Evolutionary conservation across 1,140 invertebrate genomes (phyloP), one percentile per base, ranked within the genome.

Genomic region (Harpegnathos saltator): DNA sequence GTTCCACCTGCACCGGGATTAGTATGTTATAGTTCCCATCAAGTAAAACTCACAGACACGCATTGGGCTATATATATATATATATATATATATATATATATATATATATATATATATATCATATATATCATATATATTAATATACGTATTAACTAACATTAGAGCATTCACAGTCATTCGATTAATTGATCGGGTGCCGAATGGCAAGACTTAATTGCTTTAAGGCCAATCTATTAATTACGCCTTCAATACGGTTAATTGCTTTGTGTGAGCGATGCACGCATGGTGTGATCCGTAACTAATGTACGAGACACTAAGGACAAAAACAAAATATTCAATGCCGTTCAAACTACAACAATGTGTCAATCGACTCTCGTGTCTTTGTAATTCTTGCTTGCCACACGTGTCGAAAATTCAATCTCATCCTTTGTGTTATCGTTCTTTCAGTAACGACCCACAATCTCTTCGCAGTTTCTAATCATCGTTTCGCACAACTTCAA

Each of bases 1-100:
- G 89, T 93, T 92, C 91, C 93, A 94, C 93, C 93, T 94, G 92
- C 91, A 93, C 92, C 93, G 88, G 90, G 88, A 94, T 94, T 94
- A 94, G 93, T 94, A 91, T 91, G 91, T 94, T 94, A 94, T 62
- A 91, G 69, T 91, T 88, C 86, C 88, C 91, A 89, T 91, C 85
- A 81, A 90, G 1, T 83, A 74, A 85, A 83, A 84, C 68, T 69
- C 59, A 84, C 44, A 48, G 33, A 72, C 58, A 82, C 44, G 66
- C 62, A 61, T 24, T 74, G 52, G 59, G n/a, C 26, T 62, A 29
- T 56, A 59, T 59, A 50, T 17, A 52, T 33, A 81, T 81, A 29
- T 58, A 71, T 5, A 73, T 59, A 81, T 11, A 72, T n/a, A 54
- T 74, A 29, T 56, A 59, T 59, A 50, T 17, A 52, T 33, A 81